Conservation (phyloP, 2,888 invertebrate genomes). For the Trichopria drosophilae region DNA sequence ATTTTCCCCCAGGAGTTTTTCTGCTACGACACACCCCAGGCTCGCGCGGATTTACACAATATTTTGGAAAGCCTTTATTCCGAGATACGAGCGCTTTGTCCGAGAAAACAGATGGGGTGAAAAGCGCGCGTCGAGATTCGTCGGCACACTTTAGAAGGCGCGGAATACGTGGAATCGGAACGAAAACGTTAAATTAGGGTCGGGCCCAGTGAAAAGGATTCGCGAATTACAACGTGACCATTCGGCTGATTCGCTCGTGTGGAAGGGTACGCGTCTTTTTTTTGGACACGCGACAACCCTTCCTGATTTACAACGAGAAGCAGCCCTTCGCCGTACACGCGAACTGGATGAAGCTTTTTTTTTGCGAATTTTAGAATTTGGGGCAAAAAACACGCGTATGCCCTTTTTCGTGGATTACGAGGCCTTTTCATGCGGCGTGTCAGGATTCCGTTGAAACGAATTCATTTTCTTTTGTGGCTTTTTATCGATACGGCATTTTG, state of each 20-base stretch:
- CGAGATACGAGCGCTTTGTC: constrained; percentile 37
- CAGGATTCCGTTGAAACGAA: too few relatives aligned
- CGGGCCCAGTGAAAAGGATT: constrained; percentile 35
- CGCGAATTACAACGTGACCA: not conserved
- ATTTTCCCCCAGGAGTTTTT: constrained; percentile 55
- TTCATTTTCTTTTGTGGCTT: too few relatives aligned
- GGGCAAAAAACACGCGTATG: too few relatives aligned
- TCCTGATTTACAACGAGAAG: too few relatives aligned
- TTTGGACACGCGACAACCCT: too few relatives aligned
- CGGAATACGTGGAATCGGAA: constrained; percentile 35
- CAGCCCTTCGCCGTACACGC: too few relatives aligned
- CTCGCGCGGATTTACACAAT: constrained; percentile 57
- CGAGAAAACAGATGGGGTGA: constrained; percentile 29
- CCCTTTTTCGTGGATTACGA: too few relatives aligned
- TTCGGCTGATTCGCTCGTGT: constrained; percentile 31
- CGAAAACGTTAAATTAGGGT: constrained; percentile 53
- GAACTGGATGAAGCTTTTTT: too few relatives aligned
- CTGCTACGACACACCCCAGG: constrained; percentile 47
- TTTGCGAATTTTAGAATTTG: too few relatives aligned
- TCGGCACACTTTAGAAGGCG: not conserved
- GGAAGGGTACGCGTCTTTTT: constrained; percentile 32
- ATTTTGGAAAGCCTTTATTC: constrained; percentile 59
- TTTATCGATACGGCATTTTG: too few relatives aligned
- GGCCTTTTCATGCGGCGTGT: too few relatives aligned
- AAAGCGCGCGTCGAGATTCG: not conserved